A percentile compares a stretch with the other conserved stretches of the same genome.
Conservation (phyloP, 2,113 vertebrate species). For the Zosterops lateralis region DNA sequence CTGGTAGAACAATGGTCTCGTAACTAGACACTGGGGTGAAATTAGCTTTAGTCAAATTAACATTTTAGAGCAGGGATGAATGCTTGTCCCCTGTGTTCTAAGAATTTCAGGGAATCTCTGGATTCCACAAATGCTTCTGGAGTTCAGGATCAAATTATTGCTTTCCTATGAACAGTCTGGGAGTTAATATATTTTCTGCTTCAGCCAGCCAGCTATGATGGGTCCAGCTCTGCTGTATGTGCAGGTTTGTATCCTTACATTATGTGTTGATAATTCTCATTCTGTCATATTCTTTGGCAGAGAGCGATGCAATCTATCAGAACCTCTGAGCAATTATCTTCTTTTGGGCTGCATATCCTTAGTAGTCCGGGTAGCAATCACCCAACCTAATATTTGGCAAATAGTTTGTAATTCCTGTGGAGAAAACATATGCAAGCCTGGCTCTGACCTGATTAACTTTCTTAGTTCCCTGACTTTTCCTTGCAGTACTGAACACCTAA, state of each 20-base stretch:
- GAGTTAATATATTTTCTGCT: not conserved
- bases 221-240: not conserved
- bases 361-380: conserved; percentile 70
- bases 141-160: not conserved
- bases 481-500: not conserved
- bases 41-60: conserved; percentile 27
- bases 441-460: conserved; percentile 58
- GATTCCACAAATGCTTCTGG: conserved; percentile 14
- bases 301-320: conserved; percentile 17
- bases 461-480: not conserved
- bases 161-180: not conserved
- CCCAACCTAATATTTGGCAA: conserved; percentile 64
- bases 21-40: not conserved
- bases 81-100: not conserved
- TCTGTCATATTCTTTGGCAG: not conserved
- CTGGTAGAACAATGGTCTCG: conserved; percentile 41
- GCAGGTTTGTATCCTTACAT: not conserved
- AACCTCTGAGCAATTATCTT: conserved; percentile 45
- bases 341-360: conserved; percentile 39
- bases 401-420: conserved; percentile 38
- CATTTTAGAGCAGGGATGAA: not conserved
- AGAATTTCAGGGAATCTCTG: conserved; percentile 16
- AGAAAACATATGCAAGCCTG: conserved; percentile 51
- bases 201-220: not conserved
- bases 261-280: conserved; percentile 12